Base-by-base conservation (phyloP, 2,888 invertebrate genomes). In the Synanthedon tipuliformis region DNA sequence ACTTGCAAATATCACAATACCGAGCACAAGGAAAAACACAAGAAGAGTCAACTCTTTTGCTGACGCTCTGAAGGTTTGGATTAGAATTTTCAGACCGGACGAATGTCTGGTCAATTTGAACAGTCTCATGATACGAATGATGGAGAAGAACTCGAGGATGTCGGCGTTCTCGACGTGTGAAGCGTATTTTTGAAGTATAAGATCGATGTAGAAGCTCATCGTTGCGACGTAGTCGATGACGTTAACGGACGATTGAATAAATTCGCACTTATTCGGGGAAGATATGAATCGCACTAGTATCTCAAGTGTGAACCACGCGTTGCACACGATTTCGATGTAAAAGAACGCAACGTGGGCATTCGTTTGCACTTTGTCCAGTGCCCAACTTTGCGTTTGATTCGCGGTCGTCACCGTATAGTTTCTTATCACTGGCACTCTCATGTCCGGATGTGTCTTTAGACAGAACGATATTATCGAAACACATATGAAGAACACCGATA, bases 191-290 rank as follows among this genome's bases (percentile, higher is more conserved):
- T 96, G 95, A 62, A 97, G 90, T 67, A 93, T 91, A 74, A 97
- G 89, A 84, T 98, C 97, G 81, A 97, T 94, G 90, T 99, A 99
- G 90, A 99, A 99, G 78, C 97, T 98, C 81, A 98, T 91, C 45
- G 99, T 99, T 59, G 99, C 99, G 67, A 99, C 96, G 87, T 98
- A 97, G 87, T 99, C 99, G 87, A 99, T 99, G 81, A 99, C 94
- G 88, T 99, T 99, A 71, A 98, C 97, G 58, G 98, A 98, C 75
- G 93, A 96, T 80, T 94, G 95, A 81, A 98, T 91, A 89, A 99
- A 99, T 74, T 94, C 94, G 80, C 95, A 94, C 82, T 97, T 97
- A 77, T 94, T 95, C 40, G 97, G 97, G 62, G 95, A 94, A 52
- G 97, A 95, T 69, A 97, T 93, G 88, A 98, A 96, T 59, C 98